Evolutionary conservation across 2,113 vertebrate genomes (phyloP).

Genomic region (Oreochromis tanganicae): DNA sequence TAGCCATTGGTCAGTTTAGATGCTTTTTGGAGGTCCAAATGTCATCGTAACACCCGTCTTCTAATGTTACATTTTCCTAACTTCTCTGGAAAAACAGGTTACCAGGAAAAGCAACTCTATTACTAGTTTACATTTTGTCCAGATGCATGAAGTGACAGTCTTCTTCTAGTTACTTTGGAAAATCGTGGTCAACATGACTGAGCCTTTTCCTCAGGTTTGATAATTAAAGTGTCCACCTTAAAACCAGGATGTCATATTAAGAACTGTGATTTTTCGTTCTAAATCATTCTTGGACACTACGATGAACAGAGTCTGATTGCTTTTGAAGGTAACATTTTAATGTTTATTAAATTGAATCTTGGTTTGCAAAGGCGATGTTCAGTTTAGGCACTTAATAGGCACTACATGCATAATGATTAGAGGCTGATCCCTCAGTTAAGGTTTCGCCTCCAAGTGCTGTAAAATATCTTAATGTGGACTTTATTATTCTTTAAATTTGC

Average conservation of each 20-base stretch:
- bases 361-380: not conserved
- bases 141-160: rapidly evolving
- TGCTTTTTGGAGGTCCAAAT: too few species aligned
- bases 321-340: not conserved
- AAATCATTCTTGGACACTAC: not conserved
- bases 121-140: not conserved
- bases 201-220: not conserved
- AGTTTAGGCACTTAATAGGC: not conserved
- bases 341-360: not conserved
- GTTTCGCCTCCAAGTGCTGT: not conserved
- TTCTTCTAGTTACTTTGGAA: not conserved
- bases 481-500: not conserved
- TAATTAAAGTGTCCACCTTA: not conserved
- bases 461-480: not conserved
- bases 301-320: not conserved
- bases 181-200: not conserved
- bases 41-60: not conserved
- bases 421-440: not conserved
- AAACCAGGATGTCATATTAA: not conserved
- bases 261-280: not conserved
- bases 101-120: not conserved
- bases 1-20: not conserved
- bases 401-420: not conserved
- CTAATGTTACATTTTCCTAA: not conserved
- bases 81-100: not conserved